Percentiles rank a stretch among this genome's conserved stretches.
These are phyloP conservation scores for Dreissena polymorpha DNA, from an alignment of 1,140 invertebrate species.

Conservation along the genomic window DNA sequence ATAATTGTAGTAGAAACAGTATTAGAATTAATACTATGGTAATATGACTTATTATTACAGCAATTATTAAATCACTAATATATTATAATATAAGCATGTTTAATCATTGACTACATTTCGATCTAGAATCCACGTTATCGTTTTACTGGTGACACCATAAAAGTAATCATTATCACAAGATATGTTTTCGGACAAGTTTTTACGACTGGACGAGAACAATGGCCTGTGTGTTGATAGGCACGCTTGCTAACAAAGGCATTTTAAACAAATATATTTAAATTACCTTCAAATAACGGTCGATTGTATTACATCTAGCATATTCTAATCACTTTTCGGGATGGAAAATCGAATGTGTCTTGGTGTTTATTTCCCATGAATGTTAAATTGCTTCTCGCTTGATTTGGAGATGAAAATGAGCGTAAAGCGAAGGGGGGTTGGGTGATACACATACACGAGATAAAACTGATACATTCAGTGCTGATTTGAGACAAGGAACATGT, in stretches of 20 bases:
- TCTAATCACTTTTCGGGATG: background rate
- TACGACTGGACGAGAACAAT: background rate
- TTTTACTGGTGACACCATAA: background rate
- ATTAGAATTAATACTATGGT: no score
- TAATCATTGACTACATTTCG: no score
- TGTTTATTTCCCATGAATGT: constrained; percentile 7
- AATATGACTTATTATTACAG: no score
- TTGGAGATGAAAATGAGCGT: constrained; percentile 7
- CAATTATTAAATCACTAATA: no score
- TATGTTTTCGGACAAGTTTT: background rate
- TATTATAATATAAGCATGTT: no score
- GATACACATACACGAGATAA: background rate
- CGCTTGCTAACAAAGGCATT: background rate
- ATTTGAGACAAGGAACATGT: background rate
- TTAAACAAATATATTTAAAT: constrained; percentile 11
- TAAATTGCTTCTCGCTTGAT: background rate
- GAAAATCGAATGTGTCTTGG: constrained; percentile 7
- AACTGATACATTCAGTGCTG: background rate
- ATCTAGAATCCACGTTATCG: background rate
- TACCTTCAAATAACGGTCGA: constrained; percentile 5
- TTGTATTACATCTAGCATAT: background rate
- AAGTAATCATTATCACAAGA: constrained; percentile 1
- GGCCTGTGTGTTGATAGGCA: background rate
- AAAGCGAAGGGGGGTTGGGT: background rate
- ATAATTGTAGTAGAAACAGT: no score